Conservation (phyloP, 2,113 vertebrate genomes). For the Seriola dumerili region DNA sequence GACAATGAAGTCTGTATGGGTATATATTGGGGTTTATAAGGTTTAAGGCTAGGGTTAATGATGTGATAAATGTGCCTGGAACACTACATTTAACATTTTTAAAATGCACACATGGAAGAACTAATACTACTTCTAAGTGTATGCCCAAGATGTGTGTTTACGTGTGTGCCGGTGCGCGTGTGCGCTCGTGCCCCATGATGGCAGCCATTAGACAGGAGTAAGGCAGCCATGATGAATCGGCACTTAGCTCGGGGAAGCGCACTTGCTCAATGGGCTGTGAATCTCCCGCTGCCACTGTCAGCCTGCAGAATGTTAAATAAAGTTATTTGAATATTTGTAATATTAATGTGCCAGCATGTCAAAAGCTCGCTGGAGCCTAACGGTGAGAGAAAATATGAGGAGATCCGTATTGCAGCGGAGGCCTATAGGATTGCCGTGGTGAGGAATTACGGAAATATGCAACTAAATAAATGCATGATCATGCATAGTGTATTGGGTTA, state of each 20-base stretch:
- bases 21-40: slow-evolving; percentile 42
- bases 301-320: slow-evolving; percentile 85
- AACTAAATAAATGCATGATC: slow-evolving; percentile 55
- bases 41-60: slow-evolving; percentile 56
- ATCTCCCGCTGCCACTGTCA: slow-evolving; percentile 80
- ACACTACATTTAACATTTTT: slow-evolving; percentile 61
- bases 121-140: slow-evolving; percentile 33
- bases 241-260: slow-evolving; percentile 80
- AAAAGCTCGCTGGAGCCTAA: slow-evolving; percentile 76
- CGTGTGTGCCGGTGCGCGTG: slow-evolving; percentile 25
- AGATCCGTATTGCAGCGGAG: slow-evolving; percentile 50
- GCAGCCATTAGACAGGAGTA: slow-evolving; percentile 83
- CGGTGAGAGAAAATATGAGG: slow-evolving; percentile 66
- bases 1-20: slow-evolving; percentile 34
- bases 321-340: slow-evolving; percentile 89
- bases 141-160: slow-evolving; percentile 30
- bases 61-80: slow-evolving; percentile 54
- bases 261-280: slow-evolving; percentile 84
- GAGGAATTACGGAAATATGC: slow-evolving; percentile 32
- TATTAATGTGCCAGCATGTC: slow-evolving; percentile 83
- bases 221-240: slow-evolving; percentile 84
- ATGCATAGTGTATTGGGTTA: slow-evolving; percentile 17
- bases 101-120: slow-evolving; percentile 54
- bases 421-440: slow-evolving; percentile 33
- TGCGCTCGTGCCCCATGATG: slow-evolving; percentile 69